Evolutionary conservation across 2,888 invertebrate genomes (phyloP).

Genomic region (Latrodectus elegans): DNA sequence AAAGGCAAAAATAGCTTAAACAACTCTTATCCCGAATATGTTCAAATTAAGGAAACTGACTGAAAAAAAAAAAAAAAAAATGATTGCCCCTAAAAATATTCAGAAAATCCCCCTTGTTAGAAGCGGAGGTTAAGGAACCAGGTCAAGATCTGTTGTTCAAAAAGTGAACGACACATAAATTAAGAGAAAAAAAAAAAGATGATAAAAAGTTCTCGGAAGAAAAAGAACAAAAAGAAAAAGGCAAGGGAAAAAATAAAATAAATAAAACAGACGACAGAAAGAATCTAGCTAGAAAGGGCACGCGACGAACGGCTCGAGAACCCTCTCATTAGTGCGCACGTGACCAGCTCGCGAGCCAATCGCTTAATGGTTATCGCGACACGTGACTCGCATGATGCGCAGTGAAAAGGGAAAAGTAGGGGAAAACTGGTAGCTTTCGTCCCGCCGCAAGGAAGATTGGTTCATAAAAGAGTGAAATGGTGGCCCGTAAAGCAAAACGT

Average conservation of each 20-base stretch:
- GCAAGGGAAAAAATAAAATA: neutral
- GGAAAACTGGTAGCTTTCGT: neutral
- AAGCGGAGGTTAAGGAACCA: conserved; percentile 21
- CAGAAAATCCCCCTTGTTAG: conserved; percentile 3
- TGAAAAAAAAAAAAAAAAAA: neutral
- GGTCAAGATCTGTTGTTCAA: conserved; percentile 27
- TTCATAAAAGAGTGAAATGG: conserved; percentile 1
- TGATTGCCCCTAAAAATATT: neutral
- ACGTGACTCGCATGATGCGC: conserved; percentile 55
- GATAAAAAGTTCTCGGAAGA: neutral
- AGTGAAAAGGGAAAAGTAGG: conserved; percentile 7
- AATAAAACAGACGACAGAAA: neutral
- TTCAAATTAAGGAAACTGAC: no score
- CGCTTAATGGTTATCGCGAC: conserved; percentile 62
- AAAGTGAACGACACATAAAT: conserved; percentile 36
- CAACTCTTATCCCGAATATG: no score
- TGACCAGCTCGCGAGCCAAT: conserved; percentile 66
- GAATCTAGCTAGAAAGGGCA: conserved; percentile 27
- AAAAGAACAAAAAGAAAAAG: conserved; percentile 9
- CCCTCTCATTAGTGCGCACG: conserved; percentile 65
- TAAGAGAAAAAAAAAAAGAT: conserved; percentile 20
- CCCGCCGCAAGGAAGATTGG: neutral
- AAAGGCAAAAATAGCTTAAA: no score
- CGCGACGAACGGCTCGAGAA: conserved; percentile 48
- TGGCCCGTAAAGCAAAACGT: conserved; percentile 14